Base-by-base conservation (phyloP, 2,888 invertebrate genomes). In the Seira musarum region DNA sequence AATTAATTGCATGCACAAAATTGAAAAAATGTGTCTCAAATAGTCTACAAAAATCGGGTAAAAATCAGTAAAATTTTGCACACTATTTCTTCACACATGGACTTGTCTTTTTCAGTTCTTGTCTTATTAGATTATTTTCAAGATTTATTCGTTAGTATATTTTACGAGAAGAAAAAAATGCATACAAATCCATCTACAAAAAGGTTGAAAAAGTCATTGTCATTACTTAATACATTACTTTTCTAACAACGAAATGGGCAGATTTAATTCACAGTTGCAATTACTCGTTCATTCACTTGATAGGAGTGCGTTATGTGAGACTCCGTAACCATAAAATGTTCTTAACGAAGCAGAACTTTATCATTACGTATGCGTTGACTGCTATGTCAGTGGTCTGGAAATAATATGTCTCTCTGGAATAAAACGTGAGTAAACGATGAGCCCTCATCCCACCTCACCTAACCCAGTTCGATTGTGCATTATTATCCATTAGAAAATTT, bases 381-480 rank as follows among this genome's bases (percentile, higher is more conserved):
- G 40, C 40, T 40, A 40, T 40, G 40, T 13, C 40, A 40, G 21
- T 49, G 46, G 64, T 61, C 22, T 72, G 72, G 72, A 72, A 72
- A 64, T 72, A 72, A 72, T 72, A 72, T 63, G 64, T 57, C 71
- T 72, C 72, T 46, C 10, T 64, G 72, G 72, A 63, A 69, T 69
- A 40, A 40, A 40, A 40, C 40, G 6, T 40, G 13, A 40, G 6
- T 40, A 40, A 40, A 40, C 40, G 40, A 40, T 40, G 40, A 40
- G 40, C 40, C 40, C 13, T 40, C 40, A 40, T 40, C 40, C 13
- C 40, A 40, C n/a, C n/a, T n/a, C n/a, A n/a, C n/a, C n/a, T n/a
- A 40, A 40, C 40, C 13, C 13, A 40, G 40, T 40, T 40, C 40
- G 40, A 40, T 40, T 8, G 40, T 13, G 13, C 40, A 40, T 40